Evolutionary conservation across 1,140 invertebrate genomes (phyloP), one percentile per base, ranked within the genome.

Genomic region (Drosophila suzukii): DNA sequence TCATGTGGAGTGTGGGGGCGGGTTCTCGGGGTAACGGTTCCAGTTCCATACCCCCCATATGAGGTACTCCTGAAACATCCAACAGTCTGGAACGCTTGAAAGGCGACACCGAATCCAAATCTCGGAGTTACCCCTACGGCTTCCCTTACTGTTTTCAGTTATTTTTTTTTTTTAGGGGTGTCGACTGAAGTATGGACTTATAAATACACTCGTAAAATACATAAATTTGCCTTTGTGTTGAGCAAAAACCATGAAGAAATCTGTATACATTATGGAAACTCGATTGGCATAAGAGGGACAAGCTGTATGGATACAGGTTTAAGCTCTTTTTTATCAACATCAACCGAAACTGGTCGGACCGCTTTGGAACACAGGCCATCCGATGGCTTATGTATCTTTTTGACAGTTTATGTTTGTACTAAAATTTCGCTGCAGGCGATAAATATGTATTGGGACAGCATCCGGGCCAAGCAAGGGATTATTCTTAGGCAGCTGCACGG

Each of bases 301-400:
- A 75, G 72, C 68, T 49, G 62, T 51, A 58, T 71, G 56, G 59
- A 78, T 79, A 80, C 77, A 80, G 77, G 77, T 80, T 80, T 80
- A 59, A 50, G 34, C 41, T 50, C 49, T 55, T 72, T 78, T 78
- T 51, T 74, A 49, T 75, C 15, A 60, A 46, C 38, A 78, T 59
- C 44, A 56, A 32, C 38, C 41, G 46, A 76, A 81, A 76, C 78
- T 76, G 78, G 78, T 81, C 78, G 43, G 66, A 75, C 78, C 50
- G 58, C 78, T 81, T 81, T 39, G 17, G 27, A 53, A 32, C 20
- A 27, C 36, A 47, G 54, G 46, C 27, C 17, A 44, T 41, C 38
- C 71, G 39, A 76, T 66, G 59, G 36, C 76, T 74, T 57, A 78
- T 79, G 55, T 73, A 71, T 50, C 27, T 39, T 78, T 65, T 73